Evolutionary conservation across 2,797 vertebrate genomes (phyloP).

Genomic region (Platyrinchus mystaceus): DNA sequence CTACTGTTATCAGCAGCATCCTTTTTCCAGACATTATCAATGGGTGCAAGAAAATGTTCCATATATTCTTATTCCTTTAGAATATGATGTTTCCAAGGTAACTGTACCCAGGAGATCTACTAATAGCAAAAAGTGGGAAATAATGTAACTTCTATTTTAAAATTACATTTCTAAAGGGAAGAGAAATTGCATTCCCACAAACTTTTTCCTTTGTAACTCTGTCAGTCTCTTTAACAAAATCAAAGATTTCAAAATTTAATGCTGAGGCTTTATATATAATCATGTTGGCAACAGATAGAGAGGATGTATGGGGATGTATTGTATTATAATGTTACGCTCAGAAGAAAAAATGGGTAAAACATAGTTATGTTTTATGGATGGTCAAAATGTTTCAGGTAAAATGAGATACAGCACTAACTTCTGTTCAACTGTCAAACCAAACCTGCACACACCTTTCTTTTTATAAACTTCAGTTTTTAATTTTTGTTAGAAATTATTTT

Average conservation of each 20-base stretch:
- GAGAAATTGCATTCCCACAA: constrained; percentile 22
- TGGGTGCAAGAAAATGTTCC: background rate
- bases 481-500: background rate
- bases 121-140: constrained; percentile 35
- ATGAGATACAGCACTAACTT: background rate
- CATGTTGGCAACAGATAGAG: background rate
- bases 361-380: background rate
- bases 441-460: fast-evolving
- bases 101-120: constrained; percentile 31
- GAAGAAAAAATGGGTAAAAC: background rate
- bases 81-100: constrained; percentile 42
- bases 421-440: background rate
- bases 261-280: background rate
- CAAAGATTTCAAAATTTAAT: constrained; percentile 25
- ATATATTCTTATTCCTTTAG: constrained; percentile 35
- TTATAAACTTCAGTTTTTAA: background rate
- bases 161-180: constrained; percentile 34
- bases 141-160: constrained; percentile 51
- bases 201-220: background rate
- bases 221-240: constrained; percentile 23
- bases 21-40: constrained; percentile 7
- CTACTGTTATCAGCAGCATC: background rate
- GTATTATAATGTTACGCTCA: background rate
- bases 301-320: background rate
- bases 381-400: background rate